Percentiles rank a stretch among this genome's conserved stretches.
Conservation (phyloP, 2,797 vertebrate species). For the Macropodus opercularis region DNA sequence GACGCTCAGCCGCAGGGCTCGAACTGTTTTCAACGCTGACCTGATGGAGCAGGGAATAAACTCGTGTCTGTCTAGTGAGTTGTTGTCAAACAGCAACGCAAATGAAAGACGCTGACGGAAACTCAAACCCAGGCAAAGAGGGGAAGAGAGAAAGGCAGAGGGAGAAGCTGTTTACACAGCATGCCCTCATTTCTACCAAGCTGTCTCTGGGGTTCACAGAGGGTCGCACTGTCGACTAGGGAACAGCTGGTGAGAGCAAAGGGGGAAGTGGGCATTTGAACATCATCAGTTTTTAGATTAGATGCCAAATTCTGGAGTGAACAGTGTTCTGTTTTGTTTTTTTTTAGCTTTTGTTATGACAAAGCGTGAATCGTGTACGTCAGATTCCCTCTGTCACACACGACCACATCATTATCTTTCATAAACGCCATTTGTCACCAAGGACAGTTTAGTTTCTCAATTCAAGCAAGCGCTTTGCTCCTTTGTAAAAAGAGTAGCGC, state of each 20-base stretch:
- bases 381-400: slow-evolving; percentile 50
- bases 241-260: slow-evolving; percentile 57
- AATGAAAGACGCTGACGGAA: slow-evolving; percentile 43
- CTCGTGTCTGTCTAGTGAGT: slow-evolving; percentile 57
- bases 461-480: slow-evolving; percentile 41
- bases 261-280: slow-evolving; percentile 16
- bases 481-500: slow-evolving; percentile 22
- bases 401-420: slow-evolving; percentile 43
- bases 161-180: slow-evolving; percentile 48
- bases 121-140: slow-evolving; percentile 37
- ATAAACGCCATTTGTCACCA: slow-evolving; percentile 35
- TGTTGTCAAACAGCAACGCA: slow-evolving; percentile 33
- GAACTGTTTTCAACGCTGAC: slow-evolving; percentile 30
- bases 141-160: not conserved
- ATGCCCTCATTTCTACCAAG: slow-evolving; percentile 63
- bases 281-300: slow-evolving; percentile 44
- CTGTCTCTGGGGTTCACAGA: slow-evolving; percentile 60
- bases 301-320: slow-evolving; percentile 27
- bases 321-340: not conserved
- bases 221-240: slow-evolving; percentile 48
- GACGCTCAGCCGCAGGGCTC: slow-evolving; percentile 16
- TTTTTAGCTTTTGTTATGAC: slow-evolving; percentile 4
- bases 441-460: slow-evolving; percentile 52
- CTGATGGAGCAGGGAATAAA: slow-evolving; percentile 11
- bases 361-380: slow-evolving; percentile 55